A percentile compares a stretch with the other conserved stretches of the same genome.
Conservation (phyloP, 2,888 invertebrate genomes). For the Mesorhabditis spiculigera region DNA sequence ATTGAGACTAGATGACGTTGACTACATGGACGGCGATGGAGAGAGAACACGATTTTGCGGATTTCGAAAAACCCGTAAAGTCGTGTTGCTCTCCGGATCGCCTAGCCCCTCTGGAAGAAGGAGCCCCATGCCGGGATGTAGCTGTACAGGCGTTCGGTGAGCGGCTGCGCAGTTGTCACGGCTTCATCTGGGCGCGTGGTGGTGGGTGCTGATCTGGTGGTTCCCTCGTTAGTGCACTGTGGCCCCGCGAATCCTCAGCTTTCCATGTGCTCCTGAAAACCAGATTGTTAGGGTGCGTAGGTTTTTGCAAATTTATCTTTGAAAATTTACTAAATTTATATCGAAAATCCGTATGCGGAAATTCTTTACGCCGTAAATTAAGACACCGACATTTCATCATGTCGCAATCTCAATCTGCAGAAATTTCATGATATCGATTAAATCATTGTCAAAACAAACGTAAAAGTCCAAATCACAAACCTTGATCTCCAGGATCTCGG, state of each 20-base stretch:
- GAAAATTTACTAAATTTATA: background rate
- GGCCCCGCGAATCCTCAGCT: constrained; percentile 6
- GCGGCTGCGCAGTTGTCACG: background rate
- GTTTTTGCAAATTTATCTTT: background rate
- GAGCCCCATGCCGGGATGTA: background rate
- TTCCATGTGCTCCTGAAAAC: constrained; percentile 1
- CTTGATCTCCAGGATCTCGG: constrained; percentile 78
- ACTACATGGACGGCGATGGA: no score
- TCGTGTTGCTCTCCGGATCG: background rate
- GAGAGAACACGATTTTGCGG: no score
- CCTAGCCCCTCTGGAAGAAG: constrained; percentile 6
- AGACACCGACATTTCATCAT: no score
- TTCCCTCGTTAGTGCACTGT: background rate
- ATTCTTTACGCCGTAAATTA: no score
- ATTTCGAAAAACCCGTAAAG: no score
- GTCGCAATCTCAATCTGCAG: no score
- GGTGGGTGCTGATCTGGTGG: background rate
- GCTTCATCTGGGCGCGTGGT: background rate
- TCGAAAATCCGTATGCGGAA: background rate
- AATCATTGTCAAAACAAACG: no score
- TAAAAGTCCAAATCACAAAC: constrained; percentile 8
- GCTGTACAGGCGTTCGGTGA: background rate
- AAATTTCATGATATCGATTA: no score
- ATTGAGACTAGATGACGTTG: no score
- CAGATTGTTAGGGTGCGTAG: background rate